Evolutionary conservation across 2,113 vertebrate genomes (phyloP), one percentile per base, ranked within the genome.

Genomic region (Cettia cetti): DNA sequence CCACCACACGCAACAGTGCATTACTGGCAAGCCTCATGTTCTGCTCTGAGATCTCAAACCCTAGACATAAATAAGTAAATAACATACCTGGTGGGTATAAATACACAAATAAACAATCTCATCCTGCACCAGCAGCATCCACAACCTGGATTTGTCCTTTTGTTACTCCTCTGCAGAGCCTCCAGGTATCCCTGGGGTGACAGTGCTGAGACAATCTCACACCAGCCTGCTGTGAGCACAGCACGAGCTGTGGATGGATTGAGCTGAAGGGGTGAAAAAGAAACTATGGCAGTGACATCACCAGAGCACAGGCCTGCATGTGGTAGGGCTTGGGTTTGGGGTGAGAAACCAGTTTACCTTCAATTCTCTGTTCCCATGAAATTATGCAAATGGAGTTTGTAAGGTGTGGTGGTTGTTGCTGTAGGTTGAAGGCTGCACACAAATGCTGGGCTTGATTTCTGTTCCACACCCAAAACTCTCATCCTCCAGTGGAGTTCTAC

Each of bases 361-460:
- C 27, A 37, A 3, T 49, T 44, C 42, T 63, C 56, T 42, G 7
- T 42, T 90, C 50, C 77, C 23, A 2, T 0, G 1, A 37, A 44
- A 3, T 10, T 37, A 10, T 3, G 3, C 60, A 1, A 0, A 23
- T 19, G 15, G 47, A 66, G 42, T 23, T n/a, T 66, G 45, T 11
- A 82, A 39, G 44, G 16, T 0, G 1, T 0, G 0, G 37, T 4
- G 6, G 42, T 45, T 52, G 11, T 19, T 0, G 0, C 44, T 78
- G 52, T 44, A 57, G 39, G n/a, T 21, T 5, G 3, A 70, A 45
- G 66, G 26, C 52, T 47, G 42, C 52, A 27, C 3, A 3, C 14
- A 79, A 64, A 45, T 6, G 3, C 18, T 77, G 44, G 44, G 26
- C 21, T 65, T 53, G 21, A 78, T 54, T 75, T 59, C 47, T 56